Evolutionary conservation across 2,113 vertebrate genomes (phyloP), one percentile per base, ranked within the genome.

Genomic region (Aleadryas rufinucha): DNA sequence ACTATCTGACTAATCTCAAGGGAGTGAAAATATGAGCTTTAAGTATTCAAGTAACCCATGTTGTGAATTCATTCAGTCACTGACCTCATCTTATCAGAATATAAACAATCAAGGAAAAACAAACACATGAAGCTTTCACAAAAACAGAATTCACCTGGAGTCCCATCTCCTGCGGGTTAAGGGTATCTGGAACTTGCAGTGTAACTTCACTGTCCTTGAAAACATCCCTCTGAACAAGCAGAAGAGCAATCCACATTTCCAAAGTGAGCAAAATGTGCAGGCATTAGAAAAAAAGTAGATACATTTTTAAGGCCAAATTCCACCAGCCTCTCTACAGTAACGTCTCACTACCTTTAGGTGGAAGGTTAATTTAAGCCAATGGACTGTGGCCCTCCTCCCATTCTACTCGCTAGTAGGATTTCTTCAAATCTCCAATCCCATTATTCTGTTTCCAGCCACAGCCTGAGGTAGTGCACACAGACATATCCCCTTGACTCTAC

Each of bases 21-120:
- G 61, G 76, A 97, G 6, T 78, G 42, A 92, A 95, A 96, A 93
- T 64, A 92, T 28, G 74, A 97, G 84, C 72, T 91, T 37, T 66
- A 88, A 84, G 76, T 84, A 93, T 95, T 78, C 69, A 74, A 93
- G 83, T 65, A 90, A 90, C 23, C 26, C 26, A 5, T 35, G 35
- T 61, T 91, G 84, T 78, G 88, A 95, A 94, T 95, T 87, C 89
- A 89, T 66, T 90, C 47, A 72, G 42, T 82, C 91, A 66, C 72
- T 79, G 76, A 90, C 80, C 70, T 93, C 74, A 89, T 77, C 83
- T 93, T 83, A 90, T 89, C 91, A 76, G 61, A 87, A 95, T 80
- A 93, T 63, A 96, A 91, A 93, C 89, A 89, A 63, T 45, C 84
- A 59, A 94, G 83, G 70, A 71, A 94, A 93, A 96, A 94, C 50